phyloP scores from a whole-genome alignment of 2,888 invertebrate species.

The Drosophila aldrichi region DNA sequence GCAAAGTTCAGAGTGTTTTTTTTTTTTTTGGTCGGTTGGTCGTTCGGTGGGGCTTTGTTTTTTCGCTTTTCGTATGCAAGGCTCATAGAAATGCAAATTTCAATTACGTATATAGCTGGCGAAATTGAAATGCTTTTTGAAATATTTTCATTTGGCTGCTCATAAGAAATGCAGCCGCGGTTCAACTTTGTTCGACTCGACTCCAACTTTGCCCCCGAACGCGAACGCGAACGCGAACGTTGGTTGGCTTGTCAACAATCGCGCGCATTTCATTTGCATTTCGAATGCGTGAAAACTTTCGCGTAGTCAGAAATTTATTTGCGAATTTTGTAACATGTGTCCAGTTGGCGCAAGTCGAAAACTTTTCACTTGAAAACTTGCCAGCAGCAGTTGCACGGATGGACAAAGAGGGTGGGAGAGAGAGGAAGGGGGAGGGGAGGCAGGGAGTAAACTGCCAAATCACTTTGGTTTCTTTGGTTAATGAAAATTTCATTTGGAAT shows the following conservation, averaged over 20 bases:
- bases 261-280: constrained; percentile 79
- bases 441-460: constrained; percentile 57
- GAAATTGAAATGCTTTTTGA: constrained; percentile 75
- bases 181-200: constrained; percentile 45
- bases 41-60: background rate
- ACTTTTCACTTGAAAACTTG: constrained; percentile 70
- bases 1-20: constrained; percentile 18
- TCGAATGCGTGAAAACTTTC: constrained; percentile 68
- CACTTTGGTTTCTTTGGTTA: constrained; percentile 77
- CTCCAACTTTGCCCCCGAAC: constrained; percentile 24
- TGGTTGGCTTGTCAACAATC: constrained; percentile 65
- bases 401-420: background rate
- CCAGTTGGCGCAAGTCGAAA: constrained; percentile 74
- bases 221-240: background rate
- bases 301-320: constrained; percentile 69
- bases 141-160: constrained; percentile 69
- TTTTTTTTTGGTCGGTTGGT: background rate
- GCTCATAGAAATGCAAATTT: constrained; percentile 77
- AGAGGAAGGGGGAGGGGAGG: background rate
- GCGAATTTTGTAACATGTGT: constrained; percentile 79
- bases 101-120: constrained; percentile 76
- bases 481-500: constrained; percentile 73
- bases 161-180: constrained; percentile 71
- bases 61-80: constrained; percentile 42
- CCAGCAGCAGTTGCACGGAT: background rate